Conservation (phyloP, 2,113 vertebrate species). For the Dicrurus megarhynchus region DNA sequence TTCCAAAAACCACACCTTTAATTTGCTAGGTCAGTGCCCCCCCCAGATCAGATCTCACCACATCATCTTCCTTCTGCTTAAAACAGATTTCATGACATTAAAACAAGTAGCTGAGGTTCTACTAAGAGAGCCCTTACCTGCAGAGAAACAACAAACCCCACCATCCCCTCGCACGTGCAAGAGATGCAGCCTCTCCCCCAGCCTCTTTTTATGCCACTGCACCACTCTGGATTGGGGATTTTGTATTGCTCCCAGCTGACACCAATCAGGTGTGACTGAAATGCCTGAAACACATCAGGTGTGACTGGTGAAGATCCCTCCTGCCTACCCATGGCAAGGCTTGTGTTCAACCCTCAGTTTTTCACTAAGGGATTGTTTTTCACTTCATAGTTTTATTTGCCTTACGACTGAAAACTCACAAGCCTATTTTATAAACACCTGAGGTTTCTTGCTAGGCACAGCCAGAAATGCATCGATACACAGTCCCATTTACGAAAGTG, state of each 20-base stretch:
- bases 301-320: not conserved
- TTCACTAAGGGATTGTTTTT: not conserved
- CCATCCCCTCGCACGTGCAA: fast-evolving
- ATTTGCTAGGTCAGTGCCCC: fast-evolving
- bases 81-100: fast-evolving
- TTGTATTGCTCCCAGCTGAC: not conserved
- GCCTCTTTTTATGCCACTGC: not conserved
- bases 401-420: not conserved
- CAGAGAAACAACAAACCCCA: not conserved
- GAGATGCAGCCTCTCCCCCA: fast-evolving
- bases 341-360: not conserved
- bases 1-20: not conserved
- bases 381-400: not conserved
- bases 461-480: not conserved
- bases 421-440: not conserved
- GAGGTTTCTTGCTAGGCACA: not conserved
- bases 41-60: not conserved
- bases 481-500: not conserved
- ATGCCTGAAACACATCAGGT: not conserved
- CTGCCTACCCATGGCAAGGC: not conserved
- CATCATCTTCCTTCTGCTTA: not conserved
- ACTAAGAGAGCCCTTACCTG: not conserved
- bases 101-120: fast-evolving
- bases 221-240: not conserved
- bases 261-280: not conserved